phyloP scores from a whole-genome alignment of 2,113 vertebrate genomes.

The Stomatorhinus ivindoensis region DNA sequence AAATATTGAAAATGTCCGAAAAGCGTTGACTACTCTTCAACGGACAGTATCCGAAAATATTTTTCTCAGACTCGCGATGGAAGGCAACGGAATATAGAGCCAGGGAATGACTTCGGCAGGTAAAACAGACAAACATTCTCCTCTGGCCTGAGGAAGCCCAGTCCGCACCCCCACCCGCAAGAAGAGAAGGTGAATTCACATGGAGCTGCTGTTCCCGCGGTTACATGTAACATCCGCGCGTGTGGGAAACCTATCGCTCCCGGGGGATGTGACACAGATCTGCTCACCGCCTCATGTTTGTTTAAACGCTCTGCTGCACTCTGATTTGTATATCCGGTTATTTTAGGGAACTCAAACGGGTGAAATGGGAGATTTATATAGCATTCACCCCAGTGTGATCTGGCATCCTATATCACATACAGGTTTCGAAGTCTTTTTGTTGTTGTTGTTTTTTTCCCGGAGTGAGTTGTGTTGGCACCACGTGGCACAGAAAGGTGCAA shows the following conservation, averaged over 20 bases:
- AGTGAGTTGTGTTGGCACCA: not conserved
- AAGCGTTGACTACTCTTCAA: not conserved
- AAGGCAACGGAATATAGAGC: not conserved
- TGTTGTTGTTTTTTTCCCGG: not conserved
- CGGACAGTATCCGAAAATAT: not conserved
- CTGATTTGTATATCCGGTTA: not conserved
- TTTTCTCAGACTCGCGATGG: not conserved
- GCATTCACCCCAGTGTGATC: not conserved
- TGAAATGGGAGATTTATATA: not conserved
- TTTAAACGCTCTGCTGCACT: not conserved
- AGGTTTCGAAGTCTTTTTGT: not conserved
- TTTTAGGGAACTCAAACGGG: not conserved
- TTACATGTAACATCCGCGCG: not conserved
- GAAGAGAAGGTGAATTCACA: not conserved
- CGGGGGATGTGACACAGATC: not conserved
- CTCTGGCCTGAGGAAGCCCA: not conserved
- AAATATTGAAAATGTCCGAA: conserved; percentile 10
- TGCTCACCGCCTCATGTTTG: not conserved
- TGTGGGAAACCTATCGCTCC: not conserved
- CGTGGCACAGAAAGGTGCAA: not conserved
- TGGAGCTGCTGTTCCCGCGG: not conserved
- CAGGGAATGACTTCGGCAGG: not conserved
- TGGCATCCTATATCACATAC: not conserved
- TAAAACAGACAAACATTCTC: not conserved
- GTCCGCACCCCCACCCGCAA: not conserved